Evolutionary conservation across 2,113 vertebrate species (phyloP).

Genomic region (Coreoperca whiteheadi): DNA sequence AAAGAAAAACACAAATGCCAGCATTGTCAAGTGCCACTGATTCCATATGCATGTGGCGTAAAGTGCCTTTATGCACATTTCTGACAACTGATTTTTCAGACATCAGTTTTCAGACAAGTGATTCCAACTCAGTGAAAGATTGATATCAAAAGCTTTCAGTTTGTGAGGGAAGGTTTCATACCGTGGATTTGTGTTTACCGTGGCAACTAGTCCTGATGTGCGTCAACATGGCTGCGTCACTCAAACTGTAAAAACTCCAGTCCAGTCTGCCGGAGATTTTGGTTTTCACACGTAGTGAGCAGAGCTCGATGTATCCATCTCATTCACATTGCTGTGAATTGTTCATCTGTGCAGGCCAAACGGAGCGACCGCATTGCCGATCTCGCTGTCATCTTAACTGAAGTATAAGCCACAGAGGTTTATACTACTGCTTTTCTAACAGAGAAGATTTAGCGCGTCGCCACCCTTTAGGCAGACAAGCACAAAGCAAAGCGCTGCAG

Average conservation of each 20-base stretch:
- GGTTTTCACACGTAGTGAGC: not conserved
- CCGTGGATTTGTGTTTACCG: not conserved
- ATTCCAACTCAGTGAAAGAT: conserved; percentile 18
- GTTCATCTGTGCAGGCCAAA: conserved; percentile 2
- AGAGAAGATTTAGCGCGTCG: not conserved
- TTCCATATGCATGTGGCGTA: not conserved
- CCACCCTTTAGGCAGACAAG: not conserved
- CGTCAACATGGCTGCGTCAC: not conserved
- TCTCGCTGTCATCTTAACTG: not conserved
- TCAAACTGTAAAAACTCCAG: not conserved
- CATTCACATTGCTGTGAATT: not conserved
- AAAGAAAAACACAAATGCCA: not conserved
- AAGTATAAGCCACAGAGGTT: not conserved
- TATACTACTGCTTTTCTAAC: not conserved
- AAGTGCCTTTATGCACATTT: conserved; percentile 9
- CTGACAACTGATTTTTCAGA: no score
- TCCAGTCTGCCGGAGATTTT: not conserved
- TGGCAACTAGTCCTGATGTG: not conserved
- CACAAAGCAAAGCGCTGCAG: not conserved
- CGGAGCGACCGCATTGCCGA: no score
- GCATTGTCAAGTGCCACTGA: not conserved
- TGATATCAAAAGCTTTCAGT: not conserved
- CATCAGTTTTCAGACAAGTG: conserved; percentile 31
- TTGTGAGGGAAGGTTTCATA: not conserved
- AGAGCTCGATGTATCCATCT: not conserved